Evolutionary conservation across 2,888 invertebrate genomes (phyloP).

Genomic region (Nipponacmea schrenckii): DNA sequence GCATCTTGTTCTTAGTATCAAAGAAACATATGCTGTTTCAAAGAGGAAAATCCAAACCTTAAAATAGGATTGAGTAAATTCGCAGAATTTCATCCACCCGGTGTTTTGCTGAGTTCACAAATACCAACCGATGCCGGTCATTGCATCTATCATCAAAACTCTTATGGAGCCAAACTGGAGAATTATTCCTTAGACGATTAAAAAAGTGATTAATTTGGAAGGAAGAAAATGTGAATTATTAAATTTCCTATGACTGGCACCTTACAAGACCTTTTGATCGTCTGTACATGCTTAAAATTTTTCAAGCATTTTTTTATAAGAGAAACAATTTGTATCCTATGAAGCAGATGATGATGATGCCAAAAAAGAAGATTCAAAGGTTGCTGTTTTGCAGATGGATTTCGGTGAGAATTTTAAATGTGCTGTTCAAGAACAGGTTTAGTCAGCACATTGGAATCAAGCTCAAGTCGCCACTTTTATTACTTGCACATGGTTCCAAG

Average conservation of each 20-base stretch:
- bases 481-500: slow-evolving; percentile 2
- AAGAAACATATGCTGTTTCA: not conserved
- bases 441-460: slow-evolving; percentile 15
- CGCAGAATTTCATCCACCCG: not conserved
- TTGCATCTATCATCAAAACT: not conserved
- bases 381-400: slow-evolving; percentile 17
- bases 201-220: not conserved
- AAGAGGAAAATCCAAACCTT: not conserved
- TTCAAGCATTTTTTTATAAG: not conserved
- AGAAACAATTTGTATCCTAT: not conserved
- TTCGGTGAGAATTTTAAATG: slow-evolving; percentile 11
- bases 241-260: not conserved
- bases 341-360: not conserved
- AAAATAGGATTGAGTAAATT: not conserved
- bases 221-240: not conserved
- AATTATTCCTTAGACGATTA: not conserved
- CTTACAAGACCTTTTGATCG: not conserved
- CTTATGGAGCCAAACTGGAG: not conserved
- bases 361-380: not conserved
- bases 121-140: not conserved
- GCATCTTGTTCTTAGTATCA: not conserved
- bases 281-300: not conserved
- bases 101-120: not conserved
- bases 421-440: slow-evolving; percentile 12
- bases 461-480: slow-evolving; percentile 14